Evolutionary conservation across 2,797 vertebrate genomes (phyloP).

Genomic region (Oryzias sinensis): DNA sequence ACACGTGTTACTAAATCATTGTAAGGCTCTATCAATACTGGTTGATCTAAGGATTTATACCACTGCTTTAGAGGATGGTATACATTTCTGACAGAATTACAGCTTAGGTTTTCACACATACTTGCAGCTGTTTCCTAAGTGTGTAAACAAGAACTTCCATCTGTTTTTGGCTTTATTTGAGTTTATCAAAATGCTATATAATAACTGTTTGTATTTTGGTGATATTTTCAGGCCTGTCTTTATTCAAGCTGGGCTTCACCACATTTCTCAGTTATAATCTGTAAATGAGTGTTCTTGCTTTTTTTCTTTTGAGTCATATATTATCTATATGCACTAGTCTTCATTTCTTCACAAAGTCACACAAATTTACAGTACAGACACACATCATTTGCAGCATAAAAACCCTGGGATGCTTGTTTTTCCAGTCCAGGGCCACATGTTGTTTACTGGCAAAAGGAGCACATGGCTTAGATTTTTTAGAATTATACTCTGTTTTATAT

Average conservation of each 20-base stretch:
- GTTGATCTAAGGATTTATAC: slow-evolving; percentile 78
- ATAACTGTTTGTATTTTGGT: slow-evolving; percentile 13
- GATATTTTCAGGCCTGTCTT: slow-evolving; percentile 31
- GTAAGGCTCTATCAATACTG: slow-evolving; percentile 78
- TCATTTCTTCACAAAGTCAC: slow-evolving; percentile 48
- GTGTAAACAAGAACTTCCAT: slow-evolving; percentile 16
- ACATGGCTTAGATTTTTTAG: slow-evolving; percentile 66
- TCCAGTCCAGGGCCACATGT: slow-evolving; percentile 43
- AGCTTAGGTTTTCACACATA: slow-evolving; percentile 46
- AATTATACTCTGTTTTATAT: slow-evolving; percentile 64
- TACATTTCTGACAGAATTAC: slow-evolving; percentile 51
- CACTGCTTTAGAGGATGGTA: slow-evolving; percentile 57
- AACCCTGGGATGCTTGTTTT: slow-evolving; percentile 46
- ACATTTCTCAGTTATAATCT: no score
- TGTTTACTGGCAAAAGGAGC: slow-evolving; percentile 61
- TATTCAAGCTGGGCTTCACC: slow-evolving; percentile 32
- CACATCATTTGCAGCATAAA: slow-evolving; percentile 49
- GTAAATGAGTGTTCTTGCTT: no score
- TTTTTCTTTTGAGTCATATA: no score
- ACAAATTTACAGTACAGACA: slow-evolving; percentile 60
- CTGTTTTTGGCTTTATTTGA: no score
- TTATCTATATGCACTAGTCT: slow-evolving; percentile 54
- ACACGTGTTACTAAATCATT: slow-evolving; percentile 79
- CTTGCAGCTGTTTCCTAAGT: slow-evolving; percentile 26
- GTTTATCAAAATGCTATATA: no score